Evolutionary conservation across 1,140 invertebrate species (phyloP).

Genomic region (Magallana ariakensis): DNA sequence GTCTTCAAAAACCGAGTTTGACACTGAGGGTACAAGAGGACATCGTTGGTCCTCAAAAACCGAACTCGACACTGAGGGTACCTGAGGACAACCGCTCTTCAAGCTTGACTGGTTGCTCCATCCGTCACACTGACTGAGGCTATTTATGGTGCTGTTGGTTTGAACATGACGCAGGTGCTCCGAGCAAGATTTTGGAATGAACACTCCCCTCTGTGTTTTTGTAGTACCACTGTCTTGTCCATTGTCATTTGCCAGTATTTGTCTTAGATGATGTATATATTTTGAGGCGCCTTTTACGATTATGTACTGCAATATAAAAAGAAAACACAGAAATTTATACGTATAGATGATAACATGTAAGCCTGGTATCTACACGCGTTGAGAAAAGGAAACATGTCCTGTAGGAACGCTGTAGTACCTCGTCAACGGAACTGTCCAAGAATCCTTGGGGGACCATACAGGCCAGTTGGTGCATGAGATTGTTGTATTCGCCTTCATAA

Average conservation of each 20-base stretch:
- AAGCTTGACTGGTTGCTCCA: not conserved
- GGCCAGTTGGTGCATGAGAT: not conserved
- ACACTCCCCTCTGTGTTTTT: not conserved
- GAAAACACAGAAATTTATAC: too few relatives aligned
- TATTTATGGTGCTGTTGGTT: not conserved
- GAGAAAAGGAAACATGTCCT: not conserved
- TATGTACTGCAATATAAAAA: not conserved
- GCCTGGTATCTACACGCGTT: not conserved
- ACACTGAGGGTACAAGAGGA: not conserved
- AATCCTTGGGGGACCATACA: not conserved
- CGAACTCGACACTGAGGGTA: not conserved
- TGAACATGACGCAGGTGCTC: conserved; percentile 4
- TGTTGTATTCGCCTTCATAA: not conserved
- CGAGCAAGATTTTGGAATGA: not conserved
- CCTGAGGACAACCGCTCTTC: not conserved
- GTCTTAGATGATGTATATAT: not conserved
- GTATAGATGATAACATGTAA: too few relatives aligned
- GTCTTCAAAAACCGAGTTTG: not conserved
- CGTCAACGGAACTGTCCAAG: not conserved
- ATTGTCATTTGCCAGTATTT: not conserved
- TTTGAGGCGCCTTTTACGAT: not conserved
- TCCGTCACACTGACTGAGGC: not conserved
- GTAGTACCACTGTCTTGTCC: not conserved
- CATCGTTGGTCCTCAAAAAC: not conserved
- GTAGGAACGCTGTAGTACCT: not conserved